Conservation (phyloP, 2,888 invertebrate genomes). For the Acronicta aceris region DNA sequence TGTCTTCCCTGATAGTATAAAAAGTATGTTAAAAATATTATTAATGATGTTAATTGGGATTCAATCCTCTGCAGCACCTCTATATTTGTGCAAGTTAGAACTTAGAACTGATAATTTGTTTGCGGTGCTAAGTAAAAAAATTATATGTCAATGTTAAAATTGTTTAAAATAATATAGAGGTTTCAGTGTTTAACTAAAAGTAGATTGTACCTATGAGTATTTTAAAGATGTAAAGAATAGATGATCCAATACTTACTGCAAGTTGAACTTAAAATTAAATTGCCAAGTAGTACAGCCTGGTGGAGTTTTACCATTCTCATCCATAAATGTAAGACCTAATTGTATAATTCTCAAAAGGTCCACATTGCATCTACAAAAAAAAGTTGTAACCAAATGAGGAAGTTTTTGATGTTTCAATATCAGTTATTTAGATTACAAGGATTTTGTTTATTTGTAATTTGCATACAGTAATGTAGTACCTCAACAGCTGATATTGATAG, state of each 20-base stretch:
- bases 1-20: conserved; percentile 94
- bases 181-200: no score
- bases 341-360: conserved; percentile 99
- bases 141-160: no score
- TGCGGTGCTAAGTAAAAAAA: no score
- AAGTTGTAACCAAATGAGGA: no score
- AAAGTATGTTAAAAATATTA: background rate
- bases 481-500: conserved; percentile 97
- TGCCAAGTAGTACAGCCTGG: conserved; percentile 99
- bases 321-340: conserved; percentile 98
- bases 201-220: no score
- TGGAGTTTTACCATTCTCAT: conserved; percentile 98
- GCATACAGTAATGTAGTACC: conserved; percentile 72
- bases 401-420: no score
- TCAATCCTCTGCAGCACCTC: no score
- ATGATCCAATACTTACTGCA: conserved; percentile 92
- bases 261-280: conserved; percentile 99
- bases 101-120: no score
- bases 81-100: no score
- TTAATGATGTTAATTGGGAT: background rate
- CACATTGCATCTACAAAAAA: conserved; percentile 94
- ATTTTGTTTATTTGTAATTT: no score
- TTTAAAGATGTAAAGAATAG: background rate
- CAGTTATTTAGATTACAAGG: no score
- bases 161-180: no score